Base-by-base conservation (phyloP, 2,113 vertebrate genomes). In the Andinoacara biseriatus region DNA sequence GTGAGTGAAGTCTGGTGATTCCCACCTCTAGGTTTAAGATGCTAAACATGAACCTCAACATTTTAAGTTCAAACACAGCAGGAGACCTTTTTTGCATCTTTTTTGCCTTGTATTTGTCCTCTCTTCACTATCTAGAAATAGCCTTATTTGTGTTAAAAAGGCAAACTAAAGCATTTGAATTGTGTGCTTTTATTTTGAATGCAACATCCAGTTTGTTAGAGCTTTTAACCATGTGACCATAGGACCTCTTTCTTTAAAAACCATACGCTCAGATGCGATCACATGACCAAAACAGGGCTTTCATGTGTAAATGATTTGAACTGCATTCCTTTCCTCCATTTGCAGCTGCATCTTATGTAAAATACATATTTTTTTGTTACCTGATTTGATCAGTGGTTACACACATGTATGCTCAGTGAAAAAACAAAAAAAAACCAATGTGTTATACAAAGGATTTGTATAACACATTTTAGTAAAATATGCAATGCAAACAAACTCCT, bases 141-240 rank as follows among this genome's bases (percentile, higher is more conserved):
- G 2, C 9, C 40, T 49, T 0, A 46, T 2, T 49, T 29, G 63
- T 49, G 24, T 14, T 29, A 49, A 49, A 15, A 69, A 69, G 46
- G 40, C 9, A 29, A 67, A 67, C 8, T 26, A 10, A 3, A 49
- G 5, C 15, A 49, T 29, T 10, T 69, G 63, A 49, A 69, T 20
- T 49, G 49, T 49, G 9, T 0, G 0, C 11, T 69, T 69, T 69
- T 29, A 69, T 29, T 29, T 15, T 69, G 9, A 69, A 69, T 0
- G 40, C 63, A 69, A 69, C 46, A 69, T 49, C 46, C 0, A 0
- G 40, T 43, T 26, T 4, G 40, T 40, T 40, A 46, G 13, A 69
- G 43, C 17, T 49, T 49, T 29, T 46, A 15, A 38, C 35, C 2
- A 9, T 38, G 35, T 38, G 8, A 49, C 46, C 46, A 49, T 5